These are phyloP conservation scores for Dermochelys coriacea DNA, from an alignment of 2,797 vertebrate species.

Conservation along the genomic window DNA sequence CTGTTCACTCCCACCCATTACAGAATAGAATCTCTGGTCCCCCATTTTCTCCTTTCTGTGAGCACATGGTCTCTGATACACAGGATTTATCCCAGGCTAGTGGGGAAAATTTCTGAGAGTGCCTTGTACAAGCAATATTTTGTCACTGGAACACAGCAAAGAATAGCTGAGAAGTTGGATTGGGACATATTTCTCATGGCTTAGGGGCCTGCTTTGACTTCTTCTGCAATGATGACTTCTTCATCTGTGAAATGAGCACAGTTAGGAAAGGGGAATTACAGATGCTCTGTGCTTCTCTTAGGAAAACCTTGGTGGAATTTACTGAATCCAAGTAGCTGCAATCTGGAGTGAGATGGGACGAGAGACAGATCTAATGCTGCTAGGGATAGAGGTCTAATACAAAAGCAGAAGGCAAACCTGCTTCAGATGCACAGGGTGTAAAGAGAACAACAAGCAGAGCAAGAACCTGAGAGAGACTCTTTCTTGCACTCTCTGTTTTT, in stretches of 20 bases:
- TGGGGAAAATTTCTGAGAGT: not conserved
- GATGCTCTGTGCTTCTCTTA: not conserved
- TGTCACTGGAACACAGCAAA: not conserved
- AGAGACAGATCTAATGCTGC: not conserved
- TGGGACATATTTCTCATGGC: not conserved
- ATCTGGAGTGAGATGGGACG: rapidly evolving
- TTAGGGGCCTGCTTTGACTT: not conserved
- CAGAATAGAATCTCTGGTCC: not conserved
- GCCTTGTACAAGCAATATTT: not conserved
- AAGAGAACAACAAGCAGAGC: not conserved
- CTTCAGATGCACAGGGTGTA: not conserved
- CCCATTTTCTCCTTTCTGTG: not conserved
- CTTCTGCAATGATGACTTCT: not conserved
- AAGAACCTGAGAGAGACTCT: not conserved
- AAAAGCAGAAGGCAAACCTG: not conserved
- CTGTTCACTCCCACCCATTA: not conserved
- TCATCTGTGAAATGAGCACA: not conserved
- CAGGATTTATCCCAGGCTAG: not conserved
- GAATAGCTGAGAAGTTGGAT: not conserved
- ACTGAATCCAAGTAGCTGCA: not conserved
- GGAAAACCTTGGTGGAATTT: not conserved
- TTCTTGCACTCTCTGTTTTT: not conserved
- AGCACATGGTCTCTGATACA: not conserved
- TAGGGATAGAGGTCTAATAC: not conserved
- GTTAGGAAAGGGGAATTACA: not conserved